Percentiles rank a stretch among this genome's conserved stretches.
These are phyloP conservation scores for Puntigrus tetrazona DNA, from an alignment of 2,113 vertebrate species.

Conservation along the genomic window DNA sequence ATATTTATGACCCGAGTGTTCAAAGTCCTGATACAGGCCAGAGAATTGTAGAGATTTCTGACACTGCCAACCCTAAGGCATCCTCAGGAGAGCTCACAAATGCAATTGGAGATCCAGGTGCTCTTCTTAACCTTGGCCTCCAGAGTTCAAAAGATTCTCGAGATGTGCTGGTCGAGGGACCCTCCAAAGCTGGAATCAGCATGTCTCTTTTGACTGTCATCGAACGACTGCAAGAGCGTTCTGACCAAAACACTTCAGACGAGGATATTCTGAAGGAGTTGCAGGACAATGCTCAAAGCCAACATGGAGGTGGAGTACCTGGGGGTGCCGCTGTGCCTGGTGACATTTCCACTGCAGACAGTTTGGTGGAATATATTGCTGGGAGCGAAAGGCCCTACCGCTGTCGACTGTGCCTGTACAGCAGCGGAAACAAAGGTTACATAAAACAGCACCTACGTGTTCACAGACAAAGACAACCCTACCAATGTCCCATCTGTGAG, in stretches of 20 bases:
- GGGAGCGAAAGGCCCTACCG: conserved; percentile 85
- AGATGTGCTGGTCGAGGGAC: conserved; percentile 76
- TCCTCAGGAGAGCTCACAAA: conserved; percentile 22
- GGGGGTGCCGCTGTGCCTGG: conserved; percentile 45
- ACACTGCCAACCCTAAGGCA: conserved; percentile 59
- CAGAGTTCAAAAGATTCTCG: conserved; percentile 64
- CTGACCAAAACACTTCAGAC: conserved; percentile 93
- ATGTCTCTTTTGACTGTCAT: conserved; percentile 94
- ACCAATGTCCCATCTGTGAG: conserved; percentile 98
- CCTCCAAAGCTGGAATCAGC: conserved; percentile 92
- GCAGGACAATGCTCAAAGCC: conserved; percentile 90
- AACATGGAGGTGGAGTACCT: conserved; percentile 55
- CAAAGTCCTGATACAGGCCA: conserved; percentile 73
- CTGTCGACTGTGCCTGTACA: conserved; percentile 91
- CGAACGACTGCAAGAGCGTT: conserved; percentile 90
- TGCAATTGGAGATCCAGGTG: conserved; percentile 41
- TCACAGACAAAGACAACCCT: conserved; percentile 89
- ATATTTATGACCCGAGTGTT: conserved; percentile 59
- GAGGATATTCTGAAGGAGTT: conserved; percentile 95
- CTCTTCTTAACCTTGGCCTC: conserved; percentile 74
- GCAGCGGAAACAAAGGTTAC: conserved; percentile 94
- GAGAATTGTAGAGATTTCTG: conserved; percentile 66
- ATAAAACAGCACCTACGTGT: conserved; percentile 95
- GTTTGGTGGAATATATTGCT: conserved; percentile 86
- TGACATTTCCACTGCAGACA: conserved; percentile 52